Evolutionary conservation across 2,797 vertebrate genomes (phyloP).

Genomic region (Ciconia nigra): DNA sequence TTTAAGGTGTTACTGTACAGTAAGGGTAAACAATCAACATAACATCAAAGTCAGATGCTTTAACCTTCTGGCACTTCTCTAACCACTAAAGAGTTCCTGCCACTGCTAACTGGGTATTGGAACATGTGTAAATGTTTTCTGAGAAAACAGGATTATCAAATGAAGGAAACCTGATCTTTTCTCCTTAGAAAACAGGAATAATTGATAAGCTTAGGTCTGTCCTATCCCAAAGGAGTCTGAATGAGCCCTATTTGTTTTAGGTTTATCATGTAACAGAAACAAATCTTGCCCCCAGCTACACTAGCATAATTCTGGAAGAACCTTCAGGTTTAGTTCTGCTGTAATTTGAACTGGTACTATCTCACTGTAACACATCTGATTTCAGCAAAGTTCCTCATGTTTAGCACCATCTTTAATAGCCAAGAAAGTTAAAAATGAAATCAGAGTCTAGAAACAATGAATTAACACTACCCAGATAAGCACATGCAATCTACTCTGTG

Average conservation of each 20-base stretch:
- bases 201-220: neutral
- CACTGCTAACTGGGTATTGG: neutral
- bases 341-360: neutral
- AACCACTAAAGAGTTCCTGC: constrained; percentile 11
- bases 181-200: neutral
- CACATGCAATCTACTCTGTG: neutral
- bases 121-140: neutral
- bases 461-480: neutral
- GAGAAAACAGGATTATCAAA: constrained; percentile 32
- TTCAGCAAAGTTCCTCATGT: neutral
- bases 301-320: neutral
- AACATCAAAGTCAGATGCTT: constrained; percentile 50
- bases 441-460: neutral
- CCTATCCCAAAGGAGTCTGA: neutral
- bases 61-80: constrained; percentile 59
- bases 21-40: constrained; percentile 6
- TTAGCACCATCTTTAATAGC: neutral
- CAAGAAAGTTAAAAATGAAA: neutral
- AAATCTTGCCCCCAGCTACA: neutral
- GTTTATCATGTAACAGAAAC: neutral
- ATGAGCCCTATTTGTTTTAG: neutral
- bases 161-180: neutral
- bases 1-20: constrained; percentile 20
- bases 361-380: neutral
- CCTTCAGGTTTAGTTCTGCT: neutral